Conservation (phyloP, 2,113 vertebrate genomes). For the Hemicordylus capensis region DNA sequence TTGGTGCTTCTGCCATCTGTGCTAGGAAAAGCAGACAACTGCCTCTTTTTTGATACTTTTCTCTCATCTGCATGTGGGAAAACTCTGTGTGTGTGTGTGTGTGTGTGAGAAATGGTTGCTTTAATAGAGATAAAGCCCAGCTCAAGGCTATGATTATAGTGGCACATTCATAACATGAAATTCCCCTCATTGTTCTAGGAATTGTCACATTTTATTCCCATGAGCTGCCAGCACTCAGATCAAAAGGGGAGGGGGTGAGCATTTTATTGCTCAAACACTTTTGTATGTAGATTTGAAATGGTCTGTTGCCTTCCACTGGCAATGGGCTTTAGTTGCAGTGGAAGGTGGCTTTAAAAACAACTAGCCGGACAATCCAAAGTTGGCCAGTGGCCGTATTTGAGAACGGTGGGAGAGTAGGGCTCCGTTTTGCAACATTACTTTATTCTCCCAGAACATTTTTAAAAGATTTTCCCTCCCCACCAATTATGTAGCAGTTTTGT, state of each 20-base stretch:
- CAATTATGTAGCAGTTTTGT: not conserved
- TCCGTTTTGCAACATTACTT: not conserved
- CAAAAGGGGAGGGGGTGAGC: not conserved
- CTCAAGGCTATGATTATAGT: conserved; percentile 59
- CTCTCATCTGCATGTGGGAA: not conserved
- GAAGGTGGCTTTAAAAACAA: not conserved
- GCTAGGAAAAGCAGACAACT: not conserved
- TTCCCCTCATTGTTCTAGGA: conserved; percentile 52
- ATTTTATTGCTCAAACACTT: not conserved
- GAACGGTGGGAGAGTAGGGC: not conserved
- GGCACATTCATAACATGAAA: conserved; percentile 44
- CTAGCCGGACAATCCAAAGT: not conserved
- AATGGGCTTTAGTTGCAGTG: not conserved
- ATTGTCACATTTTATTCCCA: conserved; percentile 41
- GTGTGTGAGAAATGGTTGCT: not conserved
- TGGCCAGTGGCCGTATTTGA: not conserved
- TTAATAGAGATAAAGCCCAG: conserved; percentile 50
- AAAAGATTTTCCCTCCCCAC: not conserved
- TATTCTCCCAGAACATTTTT: not conserved
- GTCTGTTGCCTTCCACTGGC: not conserved
- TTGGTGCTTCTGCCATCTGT: not conserved
- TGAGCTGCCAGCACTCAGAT: not conserved
- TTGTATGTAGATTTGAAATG: not conserved
- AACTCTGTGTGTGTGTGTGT: conserved; percentile 54
- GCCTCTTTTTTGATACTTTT: not conserved